Conservation (phyloP, 2,113 vertebrate genomes). For the Corythaeola cristata region DNA sequence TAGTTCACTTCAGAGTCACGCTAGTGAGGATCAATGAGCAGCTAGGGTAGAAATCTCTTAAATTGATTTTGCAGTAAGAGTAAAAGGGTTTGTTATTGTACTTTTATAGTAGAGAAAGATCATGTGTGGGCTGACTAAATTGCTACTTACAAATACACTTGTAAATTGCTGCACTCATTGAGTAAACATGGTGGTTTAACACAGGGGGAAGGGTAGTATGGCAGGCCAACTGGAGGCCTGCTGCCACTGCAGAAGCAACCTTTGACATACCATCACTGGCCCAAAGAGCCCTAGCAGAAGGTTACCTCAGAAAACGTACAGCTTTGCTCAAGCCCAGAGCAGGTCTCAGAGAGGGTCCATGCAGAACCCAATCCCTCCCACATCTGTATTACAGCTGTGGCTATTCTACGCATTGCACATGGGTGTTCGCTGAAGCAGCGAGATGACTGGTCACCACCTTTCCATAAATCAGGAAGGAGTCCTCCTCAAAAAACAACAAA, state of each 20-base stretch:
- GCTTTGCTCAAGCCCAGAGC: not conserved
- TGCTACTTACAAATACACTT: not conserved
- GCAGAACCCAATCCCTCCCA: not conserved
- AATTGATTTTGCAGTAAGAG: not conserved
- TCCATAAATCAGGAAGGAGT: not conserved
- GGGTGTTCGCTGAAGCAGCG: fast-evolving
- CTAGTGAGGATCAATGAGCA: not conserved
- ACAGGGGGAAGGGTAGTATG: not conserved
- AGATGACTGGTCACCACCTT: not conserved
- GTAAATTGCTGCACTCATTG: not conserved
- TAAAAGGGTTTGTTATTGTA: not conserved
- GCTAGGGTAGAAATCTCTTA: not conserved
- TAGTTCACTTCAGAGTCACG: not conserved
- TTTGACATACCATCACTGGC: not conserved
- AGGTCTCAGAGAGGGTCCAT: not conserved
- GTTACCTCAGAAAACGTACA: not conserved
- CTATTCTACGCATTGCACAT: fast-evolving
- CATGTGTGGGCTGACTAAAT: not conserved
- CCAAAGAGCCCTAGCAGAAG: not conserved
- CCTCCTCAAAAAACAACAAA: not conserved
- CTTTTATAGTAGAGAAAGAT: not conserved
- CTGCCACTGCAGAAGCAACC: not conserved
- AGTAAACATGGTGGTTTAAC: not conserved
- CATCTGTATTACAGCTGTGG: not conserved
- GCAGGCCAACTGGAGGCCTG: not conserved